Percentiles rank a stretch among this genome's conserved stretches.
phyloP scores from a whole-genome alignment of 2,797 vertebrate genomes.

The Miichthys miiuy region DNA sequence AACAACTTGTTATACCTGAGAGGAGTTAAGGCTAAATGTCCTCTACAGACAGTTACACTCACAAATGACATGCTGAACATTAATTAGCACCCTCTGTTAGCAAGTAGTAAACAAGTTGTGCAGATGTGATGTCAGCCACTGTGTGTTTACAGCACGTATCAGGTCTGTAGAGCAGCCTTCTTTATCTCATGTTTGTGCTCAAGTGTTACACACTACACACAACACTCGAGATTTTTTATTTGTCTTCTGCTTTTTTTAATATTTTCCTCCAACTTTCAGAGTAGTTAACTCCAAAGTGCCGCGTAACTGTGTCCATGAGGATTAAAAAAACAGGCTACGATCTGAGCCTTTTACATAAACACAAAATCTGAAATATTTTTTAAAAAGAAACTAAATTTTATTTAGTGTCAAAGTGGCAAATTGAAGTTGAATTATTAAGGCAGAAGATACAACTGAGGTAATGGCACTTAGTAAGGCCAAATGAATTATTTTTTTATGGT shows the following conservation, averaged over 20 bases:
- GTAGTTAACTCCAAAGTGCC: slow-evolving; percentile 2
- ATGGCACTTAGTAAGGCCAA: background rate
- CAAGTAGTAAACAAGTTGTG: slow-evolving; percentile 62
- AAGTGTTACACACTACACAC: slow-evolving; percentile 1
- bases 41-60: slow-evolving; percentile 25
- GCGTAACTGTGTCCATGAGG: background rate
- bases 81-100: slow-evolving; percentile 61
- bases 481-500: accelerated
- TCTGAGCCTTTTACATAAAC: slow-evolving; percentile 6
- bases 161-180: slow-evolving; percentile 27
- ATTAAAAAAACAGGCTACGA: slow-evolving; percentile 8
- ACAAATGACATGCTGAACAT: slow-evolving; percentile 45
- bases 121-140: slow-evolving; percentile 56
- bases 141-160: slow-evolving; percentile 45
- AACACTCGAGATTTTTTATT: background rate
- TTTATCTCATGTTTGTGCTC: slow-evolving; percentile 30
- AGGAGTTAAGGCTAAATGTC: slow-evolving; percentile 14
- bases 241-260: background rate
- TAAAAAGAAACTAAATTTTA: background rate
- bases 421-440: background rate
- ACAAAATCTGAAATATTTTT: background rate
- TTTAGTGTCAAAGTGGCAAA: background rate
- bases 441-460: background rate
- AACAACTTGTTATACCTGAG: slow-evolving; percentile 41
- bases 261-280: slow-evolving; percentile 8